Evolutionary conservation across 2,888 invertebrate species (phyloP).

Genomic region (Conchocele bisecta): DNA sequence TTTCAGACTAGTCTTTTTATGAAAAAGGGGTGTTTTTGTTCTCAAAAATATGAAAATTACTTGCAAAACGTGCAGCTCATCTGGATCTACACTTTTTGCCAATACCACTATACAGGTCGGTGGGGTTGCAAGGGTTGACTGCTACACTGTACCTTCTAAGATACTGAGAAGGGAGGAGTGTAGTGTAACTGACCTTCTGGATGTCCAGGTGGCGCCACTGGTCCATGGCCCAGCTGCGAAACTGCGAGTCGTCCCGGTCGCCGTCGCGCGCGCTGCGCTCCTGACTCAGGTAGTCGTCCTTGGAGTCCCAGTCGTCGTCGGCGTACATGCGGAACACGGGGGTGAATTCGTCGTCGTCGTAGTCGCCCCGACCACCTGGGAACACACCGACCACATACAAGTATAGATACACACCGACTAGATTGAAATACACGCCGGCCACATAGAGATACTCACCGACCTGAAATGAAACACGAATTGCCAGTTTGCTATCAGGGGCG

Average conservation of each 20-base stretch:
- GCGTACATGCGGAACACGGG: conserved; percentile 53
- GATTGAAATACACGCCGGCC: too few relatives aligned
- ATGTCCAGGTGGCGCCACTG: conserved; percentile 51
- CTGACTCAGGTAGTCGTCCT: conserved; percentile 53
- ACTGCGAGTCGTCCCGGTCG: conserved; percentile 54
- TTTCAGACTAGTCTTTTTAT: too few relatives aligned
- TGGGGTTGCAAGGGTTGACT: background rate
- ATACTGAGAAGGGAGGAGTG: background rate
- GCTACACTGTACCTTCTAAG: background rate
- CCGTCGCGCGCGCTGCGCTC: conserved; percentile 39
- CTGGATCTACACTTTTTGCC: too few relatives aligned
- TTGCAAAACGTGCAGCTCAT: too few relatives aligned
- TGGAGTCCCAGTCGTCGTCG: conserved; percentile 52
- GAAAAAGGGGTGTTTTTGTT: too few relatives aligned
- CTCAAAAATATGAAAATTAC: too few relatives aligned
- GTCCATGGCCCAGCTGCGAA: conserved; percentile 52
- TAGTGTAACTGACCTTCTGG: conserved; percentile 31
- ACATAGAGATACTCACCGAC: too few relatives aligned
- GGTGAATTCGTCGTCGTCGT: conserved; percentile 53
- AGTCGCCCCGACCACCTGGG: too few relatives aligned
- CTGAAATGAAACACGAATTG: too few relatives aligned
- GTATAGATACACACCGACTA: too few relatives aligned
- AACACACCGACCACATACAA: too few relatives aligned
- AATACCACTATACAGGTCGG: background rate
- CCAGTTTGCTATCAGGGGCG: too few relatives aligned